A percentile compares a stretch with the other conserved stretches of the same genome.
These are phyloP conservation scores for Linepithema humile DNA, from an alignment of 1,140 invertebrate genomes.

Conservation along the genomic window DNA sequence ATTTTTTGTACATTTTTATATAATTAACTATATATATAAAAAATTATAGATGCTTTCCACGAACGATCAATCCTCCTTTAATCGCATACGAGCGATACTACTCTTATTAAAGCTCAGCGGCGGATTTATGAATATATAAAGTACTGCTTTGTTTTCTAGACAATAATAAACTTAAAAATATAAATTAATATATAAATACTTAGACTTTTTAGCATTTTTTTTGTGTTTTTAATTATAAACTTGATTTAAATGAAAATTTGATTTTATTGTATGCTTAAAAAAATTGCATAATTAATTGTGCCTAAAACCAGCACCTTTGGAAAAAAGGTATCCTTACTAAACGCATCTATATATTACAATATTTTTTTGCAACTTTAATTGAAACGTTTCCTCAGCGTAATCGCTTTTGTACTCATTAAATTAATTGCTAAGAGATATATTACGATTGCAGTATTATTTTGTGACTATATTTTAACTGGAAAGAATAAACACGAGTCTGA, in stretches of 20 bases:
- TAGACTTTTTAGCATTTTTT: background rate
- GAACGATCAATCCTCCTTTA: background rate
- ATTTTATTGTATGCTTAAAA: background rate
- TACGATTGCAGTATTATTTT: background rate
- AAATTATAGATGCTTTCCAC: background rate
- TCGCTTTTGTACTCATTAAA: background rate
- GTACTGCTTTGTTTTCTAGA: background rate
- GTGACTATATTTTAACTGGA: background rate
- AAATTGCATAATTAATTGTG: background rate
- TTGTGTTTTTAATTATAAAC: background rate
- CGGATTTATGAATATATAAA: conserved; percentile 23
- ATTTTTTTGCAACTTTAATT: background rate
- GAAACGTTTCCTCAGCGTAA: background rate
- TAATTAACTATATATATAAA: background rate
- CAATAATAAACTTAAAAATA: background rate
- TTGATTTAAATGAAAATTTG: background rate
- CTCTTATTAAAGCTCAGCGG: conserved; percentile 14
- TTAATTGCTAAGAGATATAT: background rate
- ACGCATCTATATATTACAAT: background rate
- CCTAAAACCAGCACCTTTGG: background rate
- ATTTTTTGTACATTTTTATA: conserved; percentile 9
- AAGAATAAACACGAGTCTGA: background rate
- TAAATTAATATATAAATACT: background rate
- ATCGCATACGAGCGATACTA: conserved; percentile 3
- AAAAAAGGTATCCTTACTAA: background rate